These are phyloP conservation scores for Cremastinae sp. DNA, from an alignment of 2,888 invertebrate species.

Conservation along the genomic window DNA sequence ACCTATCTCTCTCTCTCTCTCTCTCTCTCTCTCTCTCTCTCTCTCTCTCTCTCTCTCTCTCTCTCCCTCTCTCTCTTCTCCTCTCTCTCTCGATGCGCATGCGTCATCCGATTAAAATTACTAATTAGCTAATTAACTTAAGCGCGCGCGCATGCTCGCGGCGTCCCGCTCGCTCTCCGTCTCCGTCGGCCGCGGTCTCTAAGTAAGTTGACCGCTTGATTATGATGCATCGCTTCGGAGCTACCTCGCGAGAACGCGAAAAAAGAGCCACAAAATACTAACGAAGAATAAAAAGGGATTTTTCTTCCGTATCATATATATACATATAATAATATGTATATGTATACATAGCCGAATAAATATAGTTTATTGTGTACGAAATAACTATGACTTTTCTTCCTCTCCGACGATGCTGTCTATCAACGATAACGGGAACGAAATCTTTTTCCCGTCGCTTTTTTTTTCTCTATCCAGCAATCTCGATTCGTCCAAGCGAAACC, in stretches of 20 bases:
- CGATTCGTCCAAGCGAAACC: conserved; percentile 55
- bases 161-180: conserved; percentile 54
- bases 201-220: conserved; percentile 80
- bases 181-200: conserved; percentile 25
- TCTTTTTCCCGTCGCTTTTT: not conserved
- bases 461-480: not conserved
- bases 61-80: conserved; percentile 75
- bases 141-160: conserved; percentile 68
- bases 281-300: conserved; percentile 23
- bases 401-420: not conserved
- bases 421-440: not conserved
- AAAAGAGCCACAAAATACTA: conserved; percentile 11
- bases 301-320: conserved; percentile 9
- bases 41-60: conserved; percentile 32
- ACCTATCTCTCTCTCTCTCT: conserved; percentile 44
- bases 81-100: conserved; percentile 80
- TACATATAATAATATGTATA: no score
- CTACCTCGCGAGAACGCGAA: conserved; percentile 41
- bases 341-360: no score
- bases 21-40: conserved; percentile 49
- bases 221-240: conserved; percentile 74
- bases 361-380: no score
- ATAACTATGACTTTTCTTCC: conserved; percentile 35
- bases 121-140: conserved; percentile 81
- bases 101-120: conserved; percentile 81